A percentile compares a stretch with the other conserved stretches of the same genome.
These are phyloP conservation scores for Pogonophryne albipinna DNA, from an alignment of 2,797 vertebrate species.

Conservation along the genomic window DNA sequence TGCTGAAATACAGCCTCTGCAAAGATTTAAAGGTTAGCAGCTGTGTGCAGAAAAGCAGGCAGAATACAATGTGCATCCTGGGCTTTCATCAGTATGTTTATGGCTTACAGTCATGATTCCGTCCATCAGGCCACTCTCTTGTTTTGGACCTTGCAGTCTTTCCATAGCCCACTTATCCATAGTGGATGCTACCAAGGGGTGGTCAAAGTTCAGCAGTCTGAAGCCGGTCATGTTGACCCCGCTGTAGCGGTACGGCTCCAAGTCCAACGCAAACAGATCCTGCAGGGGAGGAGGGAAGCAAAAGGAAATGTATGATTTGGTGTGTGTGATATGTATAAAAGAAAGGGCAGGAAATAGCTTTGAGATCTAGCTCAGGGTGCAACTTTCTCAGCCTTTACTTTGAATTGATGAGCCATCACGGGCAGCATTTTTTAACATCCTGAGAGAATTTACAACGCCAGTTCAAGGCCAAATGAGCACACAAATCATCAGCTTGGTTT, in stretches of 20 bases:
- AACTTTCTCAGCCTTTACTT: neutral
- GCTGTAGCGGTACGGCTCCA: slow-evolving; percentile 95
- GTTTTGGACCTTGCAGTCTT: slow-evolving; percentile 89
- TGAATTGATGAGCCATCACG: neutral
- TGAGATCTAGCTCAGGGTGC: neutral
- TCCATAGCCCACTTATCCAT: slow-evolving; percentile 95
- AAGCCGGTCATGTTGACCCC: slow-evolving; percentile 98
- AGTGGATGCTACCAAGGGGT: slow-evolving; percentile 87
- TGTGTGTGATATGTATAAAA: neutral
- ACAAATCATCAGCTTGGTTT: slow-evolving; percentile 3
- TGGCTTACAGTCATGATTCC: slow-evolving; percentile 94
- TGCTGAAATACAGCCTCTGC: slow-evolving; percentile 20
- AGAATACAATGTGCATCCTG: slow-evolving; percentile 32
- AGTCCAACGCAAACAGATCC: slow-evolving; percentile 95
- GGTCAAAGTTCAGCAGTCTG: slow-evolving; percentile 91
- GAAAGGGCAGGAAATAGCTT: neutral
- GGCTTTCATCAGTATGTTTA: slow-evolving; percentile 19
- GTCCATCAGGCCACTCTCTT: slow-evolving; percentile 90
- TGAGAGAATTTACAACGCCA: neutral
- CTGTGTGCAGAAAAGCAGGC: slow-evolving; percentile 11
- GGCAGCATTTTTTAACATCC: neutral
- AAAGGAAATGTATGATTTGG: neutral
- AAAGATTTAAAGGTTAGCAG: slow-evolving; percentile 33
- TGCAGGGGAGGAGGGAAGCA: slow-evolving; percentile 46
- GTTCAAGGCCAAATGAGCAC: slow-evolving; percentile 1